Evolutionary conservation across 1,140 invertebrate species (phyloP), one percentile per base, ranked within the genome.

Genomic region (Trialeurodes vaporariorum): DNA sequence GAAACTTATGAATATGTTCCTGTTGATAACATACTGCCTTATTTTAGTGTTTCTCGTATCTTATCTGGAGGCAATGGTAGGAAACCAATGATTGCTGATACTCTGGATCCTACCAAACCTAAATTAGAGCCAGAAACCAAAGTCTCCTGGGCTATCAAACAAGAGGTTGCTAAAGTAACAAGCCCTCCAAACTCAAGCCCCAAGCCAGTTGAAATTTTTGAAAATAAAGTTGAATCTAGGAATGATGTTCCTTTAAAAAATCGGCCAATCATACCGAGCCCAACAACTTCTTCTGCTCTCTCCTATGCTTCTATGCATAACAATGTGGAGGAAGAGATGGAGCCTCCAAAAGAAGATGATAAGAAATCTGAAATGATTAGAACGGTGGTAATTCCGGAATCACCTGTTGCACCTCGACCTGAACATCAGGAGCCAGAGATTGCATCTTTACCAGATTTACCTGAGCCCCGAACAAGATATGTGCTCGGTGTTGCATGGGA

Each of bases 11-110:
- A 76, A 63, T 75, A 77, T 69, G 83, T 83, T 67, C 86, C 82
- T 0, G 78, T 71, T 60, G 66, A 67, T 13, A 68, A 71, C 59
- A 74, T 81, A 21, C 71, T 89, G 73, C 80, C 88, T 76, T 81
- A 85, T 80, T 76, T 87, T 0, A 89, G 87, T 66, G 90, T 92
- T 68, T 88, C 87, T 0, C 81, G 90, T 61, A 92, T 93, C 71
- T 78, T 93, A 0, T 88, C 86, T 11, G 89, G 90, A 0, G 90
- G 89, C 58, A 91, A 89, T 74, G 90, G 90, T 0, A 79, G 87
- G 5, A 49, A 49, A 49, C 34, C 34, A 49, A 49, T 49, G 34
- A 49, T 49, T 17, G 5, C 34, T 5, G 34, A 49, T 49, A 49
- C 17, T 5, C 34, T 49, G 34, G 17, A 49, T 49, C 34, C 34